phyloP scores from a whole-genome alignment of 2,113 vertebrate genomes.

The human (Homo sapiens) region GRCh38 chr9:117846501-117847000 shows the following conservation, averaged over 20 bases:
- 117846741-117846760: background rate
- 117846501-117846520: background rate
- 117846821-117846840: conserved; percentile 63
- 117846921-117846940: conserved; percentile 74
- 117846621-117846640: background rate
- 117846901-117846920: conserved; percentile 75
- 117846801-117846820: conserved; percentile 46
- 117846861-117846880: conserved; percentile 72
- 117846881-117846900: conserved; percentile 77
- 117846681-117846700: background rate
- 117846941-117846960: conserved; percentile 70
- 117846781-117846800: conserved; percentile 36
- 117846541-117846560: fast-evolving
- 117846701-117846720: background rate
- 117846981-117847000: conserved; percentile 67
- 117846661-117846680: background rate
- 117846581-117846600: background rate
- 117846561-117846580: background rate
- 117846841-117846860: conserved; percentile 54
- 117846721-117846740: background rate
- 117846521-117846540: background rate
- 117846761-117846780: conserved; percentile 46
- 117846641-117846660: background rate
- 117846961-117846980: conserved; percentile 72
- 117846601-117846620: background rate